phyloP scores from a whole-genome alignment of 2,113 vertebrate genomes.

The Crypturellus undulatus region DNA sequence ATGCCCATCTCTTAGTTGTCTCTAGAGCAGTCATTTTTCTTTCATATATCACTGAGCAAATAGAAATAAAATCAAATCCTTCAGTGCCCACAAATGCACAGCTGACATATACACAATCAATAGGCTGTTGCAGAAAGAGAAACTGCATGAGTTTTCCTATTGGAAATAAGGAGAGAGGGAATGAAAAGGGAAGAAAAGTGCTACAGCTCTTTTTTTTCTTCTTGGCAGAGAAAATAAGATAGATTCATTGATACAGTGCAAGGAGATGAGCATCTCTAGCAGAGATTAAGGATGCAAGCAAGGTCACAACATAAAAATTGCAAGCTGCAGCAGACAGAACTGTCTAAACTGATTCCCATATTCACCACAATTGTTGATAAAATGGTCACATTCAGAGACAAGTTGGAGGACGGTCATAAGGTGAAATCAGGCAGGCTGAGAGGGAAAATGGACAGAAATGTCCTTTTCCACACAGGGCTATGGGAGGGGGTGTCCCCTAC shows the following conservation, averaged over 20 bases:
- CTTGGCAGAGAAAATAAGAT: slow-evolving; percentile 39
- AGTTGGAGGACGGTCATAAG: slow-evolving; percentile 9
- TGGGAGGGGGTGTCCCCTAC: background rate
- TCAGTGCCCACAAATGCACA: background rate
- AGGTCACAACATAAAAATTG: slow-evolving; percentile 36
- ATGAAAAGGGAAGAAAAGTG: background rate
- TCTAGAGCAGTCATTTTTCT: slow-evolving; percentile 3
- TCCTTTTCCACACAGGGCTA: background rate
- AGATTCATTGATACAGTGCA: slow-evolving; percentile 30
- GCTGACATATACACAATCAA: slow-evolving; percentile 26
- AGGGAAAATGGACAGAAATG: background rate
- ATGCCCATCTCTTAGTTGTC: background rate
- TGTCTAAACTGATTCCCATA: slow-evolving; percentile 1
- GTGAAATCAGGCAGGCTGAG: background rate
- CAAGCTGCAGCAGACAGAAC: background rate
- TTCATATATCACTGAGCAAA: slow-evolving; percentile 14
- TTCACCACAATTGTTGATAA: slow-evolving; percentile 16
- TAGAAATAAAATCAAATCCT: slow-evolving; percentile 52
- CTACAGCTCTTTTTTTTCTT: background rate
- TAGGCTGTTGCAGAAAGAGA: slow-evolving; percentile 14
- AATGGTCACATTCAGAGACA: background rate
- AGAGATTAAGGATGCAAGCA: slow-evolving; percentile 61
- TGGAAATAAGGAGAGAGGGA: background rate
- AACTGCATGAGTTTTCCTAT: slow-evolving; percentile 9
- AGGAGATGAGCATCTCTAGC: slow-evolving; percentile 27